Base-by-base conservation (phyloP, 2,888 invertebrate species). In the Drosophila mulleri region DNA sequence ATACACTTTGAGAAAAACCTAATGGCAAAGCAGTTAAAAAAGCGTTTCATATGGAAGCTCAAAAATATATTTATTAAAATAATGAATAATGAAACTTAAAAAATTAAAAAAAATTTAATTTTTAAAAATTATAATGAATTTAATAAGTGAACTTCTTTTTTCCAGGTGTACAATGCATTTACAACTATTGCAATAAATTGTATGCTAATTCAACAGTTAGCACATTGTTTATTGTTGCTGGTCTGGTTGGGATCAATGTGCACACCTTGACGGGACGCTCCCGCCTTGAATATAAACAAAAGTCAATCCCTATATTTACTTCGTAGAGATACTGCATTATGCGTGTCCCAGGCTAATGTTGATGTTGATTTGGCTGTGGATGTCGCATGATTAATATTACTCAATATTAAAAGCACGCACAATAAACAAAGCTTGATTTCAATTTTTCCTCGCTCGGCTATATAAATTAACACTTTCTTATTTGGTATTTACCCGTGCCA, bases 301-400 rank as follows among this genome's bases (percentile, higher is more conserved):
- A 20, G 23, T 44, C 47, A 18, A 9, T 29, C 48, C 41, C 41
- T 8, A 9, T 39, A 70, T 79, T 79, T 75, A 52, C 61, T 75
- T 65, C 62, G 65, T 61, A 18, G 14, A 18, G 29, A 18, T 54
- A 44, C 29, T 41, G 42, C 23, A 26, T n/a, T 14, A 52, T 35
- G 35, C 8, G 35, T 35, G 18, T 32, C 14, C 44, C 32, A n/a
- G 23, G 20, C 2, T 20, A 20, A n/a, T 48, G 9, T 48, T n/a
- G 8, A 48, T 52, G 8, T 50, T 23, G 6, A 37, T 29, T 26
- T 37, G 23, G 18, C 20, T 57, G 35, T 29, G 44, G 57, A 29
- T 78, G 68, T 67, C 86, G 48, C 80, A 85, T 83, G 88, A 82
- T 82, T 78, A 67, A 66, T 29, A 61, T 78, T 83, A 78, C 78